Evolutionary conservation across 2,113 vertebrate species (phyloP), one percentile per base, ranked within the genome.

Genomic region (Pseudopodoces humilis): DNA sequence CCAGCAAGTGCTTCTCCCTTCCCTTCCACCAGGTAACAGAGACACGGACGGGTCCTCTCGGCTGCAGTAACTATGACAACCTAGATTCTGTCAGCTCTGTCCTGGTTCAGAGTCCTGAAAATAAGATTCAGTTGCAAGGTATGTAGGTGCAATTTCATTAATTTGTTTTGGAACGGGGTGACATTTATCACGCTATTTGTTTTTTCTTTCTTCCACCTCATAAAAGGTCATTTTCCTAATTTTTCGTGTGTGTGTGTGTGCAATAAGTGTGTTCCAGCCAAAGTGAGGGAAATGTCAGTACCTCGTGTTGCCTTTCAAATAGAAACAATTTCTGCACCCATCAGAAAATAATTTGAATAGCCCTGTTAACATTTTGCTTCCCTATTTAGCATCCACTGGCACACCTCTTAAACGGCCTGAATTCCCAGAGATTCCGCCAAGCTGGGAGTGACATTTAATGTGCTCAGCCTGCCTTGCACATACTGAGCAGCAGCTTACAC

Each of bases 31-130:
- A 99, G 99, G 99, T 99, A 96, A 99, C 99, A 80, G 99, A 99
- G 98, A 99, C 99, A 6, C 98, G 99, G 93, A 99, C 99, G 3
- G 99, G 99, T 92, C 99, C 99, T 81, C 99, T 99, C 44, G 99
- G 99, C 97, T 99, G 99, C 98, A 99, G 99, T 99, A 99, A 99
- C 98, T 99, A 99, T 98, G 99, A 99, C 99, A 99, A 99, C 98
- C 98, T 99, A 94, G 99, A 99, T 98, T 99, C 99, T 55, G 99
- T 99, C 92, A 99, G 99, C 97, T 99, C 99, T 35, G 99, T 99
- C 92, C 98, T 99, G 97, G 99, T 99, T 94, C 99, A 99, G 97
- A 99, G 99, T 97, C 99, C 99, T 39, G 99, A 99, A 97, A 99
- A 99, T 96, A 99, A 99, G 98, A 99, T 99, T 97, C 98, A 99